Percentiles rank a stretch among this genome's conserved stretches.
phyloP scores from a whole-genome alignment of 2,797 vertebrate species.

The Crocidura indochinensis region DNA sequence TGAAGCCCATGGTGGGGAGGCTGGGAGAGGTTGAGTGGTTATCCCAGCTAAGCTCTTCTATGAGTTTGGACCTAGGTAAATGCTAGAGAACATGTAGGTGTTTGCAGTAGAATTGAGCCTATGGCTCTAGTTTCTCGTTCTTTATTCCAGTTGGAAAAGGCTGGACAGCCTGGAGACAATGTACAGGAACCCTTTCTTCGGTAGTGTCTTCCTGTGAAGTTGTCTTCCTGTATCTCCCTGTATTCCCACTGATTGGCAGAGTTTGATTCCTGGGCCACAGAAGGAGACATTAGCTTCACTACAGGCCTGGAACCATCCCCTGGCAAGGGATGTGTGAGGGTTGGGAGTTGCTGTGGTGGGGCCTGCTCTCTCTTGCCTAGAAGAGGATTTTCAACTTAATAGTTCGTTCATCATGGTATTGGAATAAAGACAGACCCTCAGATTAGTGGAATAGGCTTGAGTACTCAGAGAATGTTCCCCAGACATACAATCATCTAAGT shows the following conservation, averaged over 20 bases:
- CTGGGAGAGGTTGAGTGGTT: constrained; percentile 27
- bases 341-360: no score
- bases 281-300: not conserved
- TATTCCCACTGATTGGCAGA: not conserved
- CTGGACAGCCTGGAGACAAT: constrained; percentile 35
- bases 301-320: no score
- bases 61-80: not conserved
- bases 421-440: no score
- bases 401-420: no score
- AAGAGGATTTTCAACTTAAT: no score
- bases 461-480: no score
- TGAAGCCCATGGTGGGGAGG: constrained; percentile 24
- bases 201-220: not conserved
- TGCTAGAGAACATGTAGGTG: constrained; percentile 15
- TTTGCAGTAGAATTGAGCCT: not conserved
- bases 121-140: not conserved
- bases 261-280: not conserved
- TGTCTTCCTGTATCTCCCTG: not conserved
- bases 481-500: no score
- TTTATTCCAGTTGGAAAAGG: constrained; percentile 28
- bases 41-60: no score
- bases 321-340: not conserved
- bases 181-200: constrained; percentile 9
- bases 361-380: not conserved
- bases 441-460: no score